Conservation (phyloP, 2,113 vertebrate species). For the Polypterus bichir region DNA sequence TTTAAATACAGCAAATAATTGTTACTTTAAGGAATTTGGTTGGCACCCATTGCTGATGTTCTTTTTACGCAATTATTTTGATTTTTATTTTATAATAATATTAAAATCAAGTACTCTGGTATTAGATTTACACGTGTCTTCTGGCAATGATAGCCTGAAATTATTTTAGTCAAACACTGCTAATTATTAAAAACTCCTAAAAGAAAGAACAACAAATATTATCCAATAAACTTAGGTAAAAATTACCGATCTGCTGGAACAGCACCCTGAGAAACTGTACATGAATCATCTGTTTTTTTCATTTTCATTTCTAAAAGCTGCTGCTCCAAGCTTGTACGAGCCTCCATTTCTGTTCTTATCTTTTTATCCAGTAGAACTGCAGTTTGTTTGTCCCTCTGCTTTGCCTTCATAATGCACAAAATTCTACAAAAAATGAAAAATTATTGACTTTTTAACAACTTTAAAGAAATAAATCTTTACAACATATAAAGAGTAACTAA, state of each 20-base stretch:
- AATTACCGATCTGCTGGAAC: conserved; percentile 41
- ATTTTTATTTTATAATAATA: too few relatives aligned
- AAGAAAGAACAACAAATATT: background rate
- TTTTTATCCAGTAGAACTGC: conserved; percentile 54
- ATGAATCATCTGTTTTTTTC: conserved; percentile 52
- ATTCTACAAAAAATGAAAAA: conserved; percentile 34
- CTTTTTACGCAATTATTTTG: too few relatives aligned
- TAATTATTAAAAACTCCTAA: background rate
- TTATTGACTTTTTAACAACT: background rate
- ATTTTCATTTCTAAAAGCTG: conserved; percentile 46
- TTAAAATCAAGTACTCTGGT: too few relatives aligned
- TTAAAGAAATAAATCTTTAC: background rate
- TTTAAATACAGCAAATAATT: too few relatives aligned
- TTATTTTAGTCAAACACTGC: too few relatives aligned
- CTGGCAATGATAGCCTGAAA: too few relatives aligned
- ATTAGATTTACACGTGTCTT: too few relatives aligned
- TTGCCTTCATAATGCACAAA: conserved; percentile 53
- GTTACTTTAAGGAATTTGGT: too few relatives aligned
- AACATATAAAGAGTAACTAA: background rate
- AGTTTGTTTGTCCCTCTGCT: conserved; percentile 62
- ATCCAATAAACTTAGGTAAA: background rate
- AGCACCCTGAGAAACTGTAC: conserved; percentile 34
- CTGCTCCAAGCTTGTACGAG: conserved; percentile 43
- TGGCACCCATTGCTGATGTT: too few relatives aligned
- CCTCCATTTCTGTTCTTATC: conserved; percentile 47